Evolutionary conservation across 2,113 vertebrate species (phyloP).

Genomic region (Burhinus oedicnemus): DNA sequence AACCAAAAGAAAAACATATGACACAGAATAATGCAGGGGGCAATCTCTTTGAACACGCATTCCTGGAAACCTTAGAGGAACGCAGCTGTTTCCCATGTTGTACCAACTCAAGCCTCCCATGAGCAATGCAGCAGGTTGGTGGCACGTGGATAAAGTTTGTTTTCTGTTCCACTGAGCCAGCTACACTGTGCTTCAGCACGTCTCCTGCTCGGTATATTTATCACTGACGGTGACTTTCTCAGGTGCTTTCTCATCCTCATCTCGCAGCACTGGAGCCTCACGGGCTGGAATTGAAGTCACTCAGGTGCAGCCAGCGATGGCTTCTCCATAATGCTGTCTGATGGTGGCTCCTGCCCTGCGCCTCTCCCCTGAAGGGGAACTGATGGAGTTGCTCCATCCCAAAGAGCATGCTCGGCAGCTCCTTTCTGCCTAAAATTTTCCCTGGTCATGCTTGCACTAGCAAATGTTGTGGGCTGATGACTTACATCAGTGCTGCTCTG

Average conservation of each 20-base stretch:
- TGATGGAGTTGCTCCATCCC: neutral
- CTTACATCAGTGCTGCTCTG: neutral
- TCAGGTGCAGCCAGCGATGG: neutral
- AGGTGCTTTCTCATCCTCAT: neutral
- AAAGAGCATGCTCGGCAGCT: neutral
- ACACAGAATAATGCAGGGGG: neutral
- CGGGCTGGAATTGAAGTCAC: neutral
- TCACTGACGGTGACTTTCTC: neutral
- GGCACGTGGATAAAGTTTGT: neutral
- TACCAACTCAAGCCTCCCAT: neutral
- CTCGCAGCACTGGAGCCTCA: neutral
- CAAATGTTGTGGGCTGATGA: neutral
- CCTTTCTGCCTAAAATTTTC: neutral
- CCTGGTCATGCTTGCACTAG: rapidly evolving
- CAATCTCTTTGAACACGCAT: neutral
- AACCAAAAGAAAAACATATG: neutral
- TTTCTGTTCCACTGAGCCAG: neutral
- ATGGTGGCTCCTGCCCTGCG: rapidly evolving
- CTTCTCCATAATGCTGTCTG: neutral
- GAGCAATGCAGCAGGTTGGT: rapidly evolving
- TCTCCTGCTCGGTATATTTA: neutral
- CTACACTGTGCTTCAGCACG: rapidly evolving
- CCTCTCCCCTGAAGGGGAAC: neutral
- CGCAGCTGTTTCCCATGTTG: neutral
- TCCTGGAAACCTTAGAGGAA: neutral